These are phyloP conservation scores for Chaetops frenatus DNA, from an alignment of 2,113 vertebrate genomes.

Conservation along the genomic window DNA sequence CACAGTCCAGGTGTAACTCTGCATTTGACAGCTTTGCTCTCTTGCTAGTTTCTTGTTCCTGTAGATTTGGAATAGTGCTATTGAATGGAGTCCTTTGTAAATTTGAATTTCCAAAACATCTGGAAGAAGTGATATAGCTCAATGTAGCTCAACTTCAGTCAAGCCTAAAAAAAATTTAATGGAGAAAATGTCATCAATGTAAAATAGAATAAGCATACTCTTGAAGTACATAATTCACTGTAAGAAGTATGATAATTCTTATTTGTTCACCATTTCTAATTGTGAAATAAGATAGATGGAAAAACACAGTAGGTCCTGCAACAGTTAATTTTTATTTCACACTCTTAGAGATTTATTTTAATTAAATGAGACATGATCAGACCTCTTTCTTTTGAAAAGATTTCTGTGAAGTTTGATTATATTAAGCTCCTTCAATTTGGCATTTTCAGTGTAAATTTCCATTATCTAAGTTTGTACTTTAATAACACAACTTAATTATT, in stretches of 20 bases:
- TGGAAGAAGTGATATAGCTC: background rate
- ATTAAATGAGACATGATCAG: background rate
- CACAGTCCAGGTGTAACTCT: background rate
- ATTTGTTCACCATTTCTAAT: background rate
- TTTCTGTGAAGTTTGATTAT: background rate
- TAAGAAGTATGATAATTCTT: background rate
- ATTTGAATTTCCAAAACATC: background rate
- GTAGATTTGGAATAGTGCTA: background rate
- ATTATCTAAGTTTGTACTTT: background rate
- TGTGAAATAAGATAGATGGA: background rate
- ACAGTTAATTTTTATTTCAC: background rate
- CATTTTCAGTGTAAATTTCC: background rate
- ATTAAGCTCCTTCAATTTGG: background rate
- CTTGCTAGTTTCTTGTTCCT: background rate
- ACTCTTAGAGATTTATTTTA: background rate
- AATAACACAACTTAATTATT: background rate
- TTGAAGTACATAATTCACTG: background rate
- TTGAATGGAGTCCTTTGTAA: background rate
- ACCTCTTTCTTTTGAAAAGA: background rate
- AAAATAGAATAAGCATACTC: background rate
- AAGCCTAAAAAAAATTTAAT: background rate
- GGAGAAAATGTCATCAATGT: background rate
- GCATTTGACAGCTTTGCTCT: background rate
- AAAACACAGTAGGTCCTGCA: background rate
- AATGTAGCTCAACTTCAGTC: background rate